Conservation (phyloP, 2,113 vertebrate genomes). For the Ammodytes marinus region DNA sequence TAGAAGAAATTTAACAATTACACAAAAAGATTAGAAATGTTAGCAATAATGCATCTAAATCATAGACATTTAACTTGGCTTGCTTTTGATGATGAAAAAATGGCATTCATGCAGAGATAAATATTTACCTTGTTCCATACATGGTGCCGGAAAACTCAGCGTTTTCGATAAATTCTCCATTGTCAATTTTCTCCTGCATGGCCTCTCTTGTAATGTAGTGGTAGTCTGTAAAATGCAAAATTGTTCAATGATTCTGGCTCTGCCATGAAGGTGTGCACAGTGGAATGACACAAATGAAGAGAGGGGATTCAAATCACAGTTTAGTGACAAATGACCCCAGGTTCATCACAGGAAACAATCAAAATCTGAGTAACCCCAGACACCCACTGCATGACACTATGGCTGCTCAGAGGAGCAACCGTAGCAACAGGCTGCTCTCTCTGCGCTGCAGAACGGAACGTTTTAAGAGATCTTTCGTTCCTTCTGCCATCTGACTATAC, state of each 20-base stretch:
- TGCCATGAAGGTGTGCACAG: not conserved
- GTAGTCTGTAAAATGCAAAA: conserved; percentile 87
- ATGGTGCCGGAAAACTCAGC: conserved; percentile 95
- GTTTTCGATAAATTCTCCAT: conserved; percentile 92
- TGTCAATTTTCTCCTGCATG: conserved; percentile 91
- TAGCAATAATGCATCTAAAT: not conserved
- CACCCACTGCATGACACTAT: no score
- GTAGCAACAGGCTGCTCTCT: no score
- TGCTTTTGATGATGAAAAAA: not conserved
- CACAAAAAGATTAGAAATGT: not conserved
- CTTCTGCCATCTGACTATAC: no score
- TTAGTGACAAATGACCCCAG: not conserved
- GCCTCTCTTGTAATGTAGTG: conserved; percentile 91
- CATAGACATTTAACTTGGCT: not conserved
- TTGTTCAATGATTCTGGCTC: not conserved
- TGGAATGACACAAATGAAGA: not conserved
- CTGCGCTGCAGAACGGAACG: no score
- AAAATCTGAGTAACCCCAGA: no score
- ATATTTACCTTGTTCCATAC: conserved; percentile 93
- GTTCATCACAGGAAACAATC: not conserved
- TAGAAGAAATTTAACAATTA: not conserved
- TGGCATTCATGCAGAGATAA: not conserved
- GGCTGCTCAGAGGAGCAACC: no score
- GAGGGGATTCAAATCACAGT: not conserved
- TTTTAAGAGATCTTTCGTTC: no score